These are phyloP conservation scores for Otolemur crassicaudatus DNA, from an alignment of 2,797 vertebrate species.

Conservation along the genomic window DNA sequence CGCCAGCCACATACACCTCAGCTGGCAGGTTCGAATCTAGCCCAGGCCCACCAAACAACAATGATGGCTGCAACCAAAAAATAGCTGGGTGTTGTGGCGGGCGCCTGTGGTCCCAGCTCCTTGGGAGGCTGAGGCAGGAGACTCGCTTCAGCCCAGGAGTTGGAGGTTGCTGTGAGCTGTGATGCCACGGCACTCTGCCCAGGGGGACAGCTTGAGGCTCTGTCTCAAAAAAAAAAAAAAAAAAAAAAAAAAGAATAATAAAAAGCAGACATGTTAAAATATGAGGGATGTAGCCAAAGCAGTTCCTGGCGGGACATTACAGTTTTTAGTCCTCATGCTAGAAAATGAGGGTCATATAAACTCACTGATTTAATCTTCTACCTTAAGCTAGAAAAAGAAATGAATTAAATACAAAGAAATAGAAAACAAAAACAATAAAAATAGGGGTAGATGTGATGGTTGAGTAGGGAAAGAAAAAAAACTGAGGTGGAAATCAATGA, in stretches of 20 bases:
- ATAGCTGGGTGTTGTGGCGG: no score
- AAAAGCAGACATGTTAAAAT: conserved; percentile 10
- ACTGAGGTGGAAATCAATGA: background rate
- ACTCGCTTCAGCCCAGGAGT: no score
- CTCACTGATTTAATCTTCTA: background rate
- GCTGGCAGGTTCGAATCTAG: no score
- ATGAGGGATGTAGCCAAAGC: background rate
- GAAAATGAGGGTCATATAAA: background rate
- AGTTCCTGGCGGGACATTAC: background rate
- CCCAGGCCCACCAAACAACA: no score
- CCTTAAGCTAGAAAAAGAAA: background rate
- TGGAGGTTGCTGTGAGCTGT: no score
- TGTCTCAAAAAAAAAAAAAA: no score
- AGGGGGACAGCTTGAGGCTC: no score
- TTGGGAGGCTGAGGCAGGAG: no score
- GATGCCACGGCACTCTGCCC: no score
- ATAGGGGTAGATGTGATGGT: background rate
- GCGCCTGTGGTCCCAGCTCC: no score
- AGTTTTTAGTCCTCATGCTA: conserved; percentile 12
- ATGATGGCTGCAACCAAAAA: no score
- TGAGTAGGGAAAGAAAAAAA: background rate
- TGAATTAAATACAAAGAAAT: background rate
- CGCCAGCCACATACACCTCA: no score
- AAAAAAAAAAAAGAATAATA: background rate
- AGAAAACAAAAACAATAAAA: background rate